Conservation (phyloP, 2,113 vertebrate species). For the Thinocorus orbignyianus region DNA sequence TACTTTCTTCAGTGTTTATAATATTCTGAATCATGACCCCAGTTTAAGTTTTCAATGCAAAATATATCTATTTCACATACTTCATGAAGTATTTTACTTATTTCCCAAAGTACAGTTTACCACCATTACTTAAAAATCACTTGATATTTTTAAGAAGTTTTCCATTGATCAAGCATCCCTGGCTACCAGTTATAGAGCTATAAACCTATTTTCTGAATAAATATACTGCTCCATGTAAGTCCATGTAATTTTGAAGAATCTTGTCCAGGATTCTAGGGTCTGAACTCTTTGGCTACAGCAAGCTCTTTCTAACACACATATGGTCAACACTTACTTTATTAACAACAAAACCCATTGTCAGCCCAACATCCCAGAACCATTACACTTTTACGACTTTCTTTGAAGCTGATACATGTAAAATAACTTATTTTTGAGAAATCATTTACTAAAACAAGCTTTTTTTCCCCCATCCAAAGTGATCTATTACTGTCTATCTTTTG, state of each 20-base stretch:
- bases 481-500: neutral
- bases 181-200: neutral
- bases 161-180: neutral
- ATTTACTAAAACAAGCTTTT: slow-evolving; percentile 28
- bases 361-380: neutral
- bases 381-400: slow-evolving; percentile 37
- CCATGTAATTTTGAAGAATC: neutral
- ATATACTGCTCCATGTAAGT: neutral
- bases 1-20: neutral
- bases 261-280: neutral
- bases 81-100: neutral
- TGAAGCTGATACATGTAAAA: neutral
- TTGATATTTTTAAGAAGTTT: neutral
- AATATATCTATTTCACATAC: too few relatives aligned
- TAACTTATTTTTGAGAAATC: neutral
- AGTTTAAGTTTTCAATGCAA: neutral
- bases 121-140: neutral
- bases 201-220: neutral
- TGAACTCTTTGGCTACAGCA: neutral
- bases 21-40: neutral
- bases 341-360: neutral
- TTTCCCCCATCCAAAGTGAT: neutral
- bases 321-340: neutral
- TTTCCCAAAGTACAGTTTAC: neutral
- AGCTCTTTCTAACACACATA: neutral